Evolutionary conservation across 2,888 invertebrate species (phyloP).

Genomic region (Tubulanus polymorphus): DNA sequence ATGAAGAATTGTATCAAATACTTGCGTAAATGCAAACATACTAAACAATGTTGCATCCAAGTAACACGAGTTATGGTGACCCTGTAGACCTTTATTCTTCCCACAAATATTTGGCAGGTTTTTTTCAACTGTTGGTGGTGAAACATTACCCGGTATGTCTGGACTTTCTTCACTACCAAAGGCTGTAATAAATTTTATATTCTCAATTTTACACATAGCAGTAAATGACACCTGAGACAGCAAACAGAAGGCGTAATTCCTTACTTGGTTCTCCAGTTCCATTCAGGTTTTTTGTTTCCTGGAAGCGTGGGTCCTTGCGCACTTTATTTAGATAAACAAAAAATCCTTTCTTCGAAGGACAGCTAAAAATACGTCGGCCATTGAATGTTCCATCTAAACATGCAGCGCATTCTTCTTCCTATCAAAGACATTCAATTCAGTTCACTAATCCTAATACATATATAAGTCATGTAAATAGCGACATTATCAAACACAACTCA

Average conservation of each 20-base stretch:
- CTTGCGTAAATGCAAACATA: slow-evolving; percentile 92
- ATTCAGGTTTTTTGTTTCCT: slow-evolving; percentile 54
- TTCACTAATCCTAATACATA: no score
- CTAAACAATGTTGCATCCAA: slow-evolving; percentile 85
- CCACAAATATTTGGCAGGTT: slow-evolving; percentile 34
- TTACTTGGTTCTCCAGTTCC: slow-evolving; percentile 4
- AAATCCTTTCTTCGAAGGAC: slow-evolving; percentile 72
- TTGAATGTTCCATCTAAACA: slow-evolving; percentile 77
- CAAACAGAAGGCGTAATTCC: not conserved
- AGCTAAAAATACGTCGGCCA: slow-evolving; percentile 71
- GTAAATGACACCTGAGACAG: not conserved
- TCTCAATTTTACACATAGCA: slow-evolving; percentile 7
- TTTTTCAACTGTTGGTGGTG: slow-evolving; percentile 66
- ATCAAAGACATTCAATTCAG: slow-evolving; percentile 59
- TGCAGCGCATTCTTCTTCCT: slow-evolving; percentile 70
- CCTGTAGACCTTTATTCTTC: slow-evolving; percentile 63
- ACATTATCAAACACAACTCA: slow-evolving; percentile 43
- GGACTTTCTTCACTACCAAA: slow-evolving; percentile 71
- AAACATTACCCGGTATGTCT: slow-evolving; percentile 74
- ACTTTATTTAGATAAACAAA: slow-evolving; percentile 77
- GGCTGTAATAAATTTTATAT: slow-evolving; percentile 27
- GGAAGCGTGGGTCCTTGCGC: slow-evolving; percentile 73
- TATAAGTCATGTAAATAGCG: no score
- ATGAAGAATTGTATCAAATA: slow-evolving; percentile 85
- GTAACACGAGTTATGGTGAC: slow-evolving; percentile 98